Percentiles rank a stretch among this genome's conserved stretches.
These are phyloP conservation scores for Drosophila azteca DNA, from an alignment of 1,140 invertebrate species.

Conservation along the genomic window DNA sequence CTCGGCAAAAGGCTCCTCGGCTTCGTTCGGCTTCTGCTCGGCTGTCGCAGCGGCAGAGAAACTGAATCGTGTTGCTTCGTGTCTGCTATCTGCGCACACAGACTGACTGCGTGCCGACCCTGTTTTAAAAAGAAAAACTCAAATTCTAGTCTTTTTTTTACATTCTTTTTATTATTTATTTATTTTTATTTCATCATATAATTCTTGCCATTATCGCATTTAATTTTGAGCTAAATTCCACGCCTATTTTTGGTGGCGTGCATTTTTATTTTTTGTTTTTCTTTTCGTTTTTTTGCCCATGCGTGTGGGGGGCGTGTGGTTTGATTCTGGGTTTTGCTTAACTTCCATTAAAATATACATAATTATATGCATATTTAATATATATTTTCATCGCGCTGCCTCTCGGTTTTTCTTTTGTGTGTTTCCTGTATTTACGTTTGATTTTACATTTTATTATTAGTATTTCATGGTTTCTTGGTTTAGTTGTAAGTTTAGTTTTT, in stretches of 20 bases:
- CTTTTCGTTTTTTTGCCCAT: background rate
- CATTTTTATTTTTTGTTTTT: slow-evolving; percentile 32
- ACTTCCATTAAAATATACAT: slow-evolving; percentile 63
- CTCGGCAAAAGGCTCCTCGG: too few species aligned
- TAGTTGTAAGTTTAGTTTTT: slow-evolving; percentile 34
- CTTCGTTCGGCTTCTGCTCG: too few species aligned
- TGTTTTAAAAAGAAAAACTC: too few species aligned
- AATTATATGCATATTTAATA: slow-evolving; percentile 69
- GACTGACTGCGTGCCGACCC: too few species aligned
- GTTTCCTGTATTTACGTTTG: slow-evolving; percentile 75
- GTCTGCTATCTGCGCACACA: too few species aligned
- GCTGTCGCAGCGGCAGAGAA: too few species aligned
- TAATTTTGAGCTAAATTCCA: slow-evolving; percentile 76
- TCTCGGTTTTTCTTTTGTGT: slow-evolving; percentile 53
- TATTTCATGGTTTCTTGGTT: slow-evolving; percentile 35
- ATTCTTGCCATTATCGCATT: slow-evolving; percentile 71
- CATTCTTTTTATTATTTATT: slow-evolving; percentile 60
- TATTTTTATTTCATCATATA: slow-evolving; percentile 79
- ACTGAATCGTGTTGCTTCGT: too few species aligned
- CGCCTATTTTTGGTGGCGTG: slow-evolving; percentile 53
- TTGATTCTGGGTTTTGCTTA: slow-evolving; percentile 71
- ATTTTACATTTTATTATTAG: slow-evolving; percentile 76
- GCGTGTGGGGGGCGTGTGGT: slow-evolving; percentile 43
- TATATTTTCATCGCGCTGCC: slow-evolving; percentile 46
- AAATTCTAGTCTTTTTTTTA: background rate